Percentiles rank a stretch among this genome's conserved stretches.
Conservation (phyloP, 1,140 invertebrate genomes). For the Dreissena rostriformis region DNA sequence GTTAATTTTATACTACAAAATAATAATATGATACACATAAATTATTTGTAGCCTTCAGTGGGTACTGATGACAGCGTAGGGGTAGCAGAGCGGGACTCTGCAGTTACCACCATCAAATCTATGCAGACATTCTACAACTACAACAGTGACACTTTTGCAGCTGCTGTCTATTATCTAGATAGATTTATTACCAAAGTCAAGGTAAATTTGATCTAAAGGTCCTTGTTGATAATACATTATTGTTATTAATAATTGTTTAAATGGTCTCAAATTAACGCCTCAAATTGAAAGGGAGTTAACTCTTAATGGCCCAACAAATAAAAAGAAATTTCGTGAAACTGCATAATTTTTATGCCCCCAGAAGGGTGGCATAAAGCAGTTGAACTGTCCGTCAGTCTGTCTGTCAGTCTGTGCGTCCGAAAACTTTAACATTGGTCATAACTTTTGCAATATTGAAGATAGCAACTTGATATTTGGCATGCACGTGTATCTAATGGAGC, state of each 20-base stretch:
- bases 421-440: too few species aligned
- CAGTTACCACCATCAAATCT: conserved; percentile 42
- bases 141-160: conserved; percentile 57
- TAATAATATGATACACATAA: neutral
- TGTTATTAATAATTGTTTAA: too few species aligned
- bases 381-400: too few species aligned
- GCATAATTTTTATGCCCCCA: neutral
- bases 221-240: too few species aligned
- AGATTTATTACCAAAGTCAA: conserved; percentile 65
- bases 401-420: too few species aligned
- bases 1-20: too few species aligned
- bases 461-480: too few species aligned
- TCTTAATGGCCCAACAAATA: neutral
- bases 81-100: conserved; percentile 42
- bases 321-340: neutral
- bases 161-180: conserved; percentile 60
- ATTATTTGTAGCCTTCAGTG: conserved; percentile 1
- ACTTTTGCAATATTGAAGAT: too few species aligned
- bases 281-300: neutral
- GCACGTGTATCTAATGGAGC: too few species aligned
- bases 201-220: conserved; percentile 42
- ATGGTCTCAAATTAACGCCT: too few species aligned
- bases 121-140: conserved; percentile 54
- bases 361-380: too few species aligned
- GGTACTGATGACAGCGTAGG: conserved; percentile 29